Conservation (phyloP, 2,113 vertebrate species). For the Nyctibius bracteatus region DNA sequence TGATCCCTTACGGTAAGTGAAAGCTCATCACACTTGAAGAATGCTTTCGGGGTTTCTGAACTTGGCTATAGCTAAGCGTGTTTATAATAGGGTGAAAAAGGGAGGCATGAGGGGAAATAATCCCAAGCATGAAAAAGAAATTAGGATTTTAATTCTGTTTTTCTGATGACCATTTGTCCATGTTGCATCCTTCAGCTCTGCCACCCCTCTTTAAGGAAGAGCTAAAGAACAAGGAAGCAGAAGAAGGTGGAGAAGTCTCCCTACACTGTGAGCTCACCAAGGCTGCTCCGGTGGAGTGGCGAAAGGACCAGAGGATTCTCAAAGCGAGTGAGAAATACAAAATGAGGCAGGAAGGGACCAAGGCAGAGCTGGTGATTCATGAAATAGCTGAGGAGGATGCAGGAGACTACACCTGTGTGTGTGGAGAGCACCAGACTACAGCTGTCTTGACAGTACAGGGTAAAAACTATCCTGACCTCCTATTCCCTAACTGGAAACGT, state of each 20-base stretch:
- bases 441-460: slow-evolving; percentile 77
- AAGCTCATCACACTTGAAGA: neutral
- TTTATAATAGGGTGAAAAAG: neutral
- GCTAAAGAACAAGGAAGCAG: slow-evolving; percentile 62
- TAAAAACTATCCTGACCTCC: slow-evolving; percentile 42
- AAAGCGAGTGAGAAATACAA: slow-evolving; percentile 64
- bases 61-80: neutral
- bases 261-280: slow-evolving; percentile 66
- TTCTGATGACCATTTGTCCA: neutral
- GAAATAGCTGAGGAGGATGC: slow-evolving; percentile 69
- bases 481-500: neutral
- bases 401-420: slow-evolving; percentile 72
- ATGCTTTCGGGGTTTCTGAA: neutral
- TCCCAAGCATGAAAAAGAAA: neutral
- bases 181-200: slow-evolving; percentile 74
- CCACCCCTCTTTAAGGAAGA: slow-evolving; percentile 77
- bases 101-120: neutral
- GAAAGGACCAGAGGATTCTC: slow-evolving; percentile 41
- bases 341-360: slow-evolving; percentile 70
- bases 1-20: neutral
- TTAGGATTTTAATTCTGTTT: neutral
- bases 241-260: slow-evolving; percentile 36
- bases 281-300: slow-evolving; percentile 60
- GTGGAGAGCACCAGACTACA: slow-evolving; percentile 77
- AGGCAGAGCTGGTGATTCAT: slow-evolving; percentile 74